phyloP scores from a whole-genome alignment of 1,140 invertebrate species.

The Neelides sp. region DNA sequence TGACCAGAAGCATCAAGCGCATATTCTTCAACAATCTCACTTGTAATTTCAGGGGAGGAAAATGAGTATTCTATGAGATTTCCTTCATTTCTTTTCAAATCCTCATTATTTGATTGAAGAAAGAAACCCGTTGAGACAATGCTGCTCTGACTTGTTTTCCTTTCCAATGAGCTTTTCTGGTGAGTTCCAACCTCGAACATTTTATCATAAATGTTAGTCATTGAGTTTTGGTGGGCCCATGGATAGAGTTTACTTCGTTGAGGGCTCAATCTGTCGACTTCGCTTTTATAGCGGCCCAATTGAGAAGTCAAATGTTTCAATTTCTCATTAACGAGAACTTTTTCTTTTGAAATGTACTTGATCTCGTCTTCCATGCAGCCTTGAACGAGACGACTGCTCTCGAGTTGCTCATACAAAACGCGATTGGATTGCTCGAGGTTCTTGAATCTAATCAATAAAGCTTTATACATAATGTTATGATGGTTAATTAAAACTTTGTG shows the following conservation, averaged over 20 bases:
- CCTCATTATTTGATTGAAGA: too few species aligned
- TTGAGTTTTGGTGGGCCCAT: too few species aligned
- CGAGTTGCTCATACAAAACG: constrained; percentile 12
- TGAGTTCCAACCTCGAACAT: too few species aligned
- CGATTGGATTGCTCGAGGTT: constrained; percentile 9
- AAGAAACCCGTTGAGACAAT: too few species aligned
- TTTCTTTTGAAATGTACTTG: constrained; percentile 17
- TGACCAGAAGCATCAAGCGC: background rate
- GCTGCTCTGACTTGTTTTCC: too few species aligned
- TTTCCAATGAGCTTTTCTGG: too few species aligned
- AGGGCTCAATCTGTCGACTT: background rate
- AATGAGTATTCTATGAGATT: too few species aligned
- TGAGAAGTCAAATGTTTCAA: constrained; percentile 9
- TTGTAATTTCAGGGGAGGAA: too few species aligned
- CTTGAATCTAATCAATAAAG: constrained; percentile 4
- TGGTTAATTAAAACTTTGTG: background rate
- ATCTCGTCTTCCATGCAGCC: constrained; percentile 18
- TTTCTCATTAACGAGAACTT: constrained; percentile 10
- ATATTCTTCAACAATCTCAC: background rate
- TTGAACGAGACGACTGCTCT: constrained; percentile 7
- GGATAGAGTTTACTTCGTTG: too few species aligned
- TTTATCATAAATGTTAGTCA: too few species aligned
- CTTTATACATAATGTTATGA: background rate
- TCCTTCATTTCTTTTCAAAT: too few species aligned
- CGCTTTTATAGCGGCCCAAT: background rate